Conservation (phyloP, 1,140 invertebrate species). For the Ceratina australensis region DNA sequence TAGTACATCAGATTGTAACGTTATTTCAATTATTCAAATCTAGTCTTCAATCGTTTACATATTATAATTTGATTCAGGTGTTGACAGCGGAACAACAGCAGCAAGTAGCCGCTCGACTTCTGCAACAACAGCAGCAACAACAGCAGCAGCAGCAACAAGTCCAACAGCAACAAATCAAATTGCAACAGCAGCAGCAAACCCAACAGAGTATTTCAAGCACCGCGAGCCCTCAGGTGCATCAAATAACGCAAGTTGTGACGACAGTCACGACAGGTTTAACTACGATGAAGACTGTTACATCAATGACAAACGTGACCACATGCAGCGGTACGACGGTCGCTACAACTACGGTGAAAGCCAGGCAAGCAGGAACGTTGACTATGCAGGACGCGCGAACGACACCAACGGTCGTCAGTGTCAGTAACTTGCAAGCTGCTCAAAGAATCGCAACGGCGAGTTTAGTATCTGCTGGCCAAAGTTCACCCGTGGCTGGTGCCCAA, state of each 20-base stretch:
- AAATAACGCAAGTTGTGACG: conserved; percentile 63
- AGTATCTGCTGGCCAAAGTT: conserved; percentile 69
- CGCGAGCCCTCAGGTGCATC: conserved; percentile 66
- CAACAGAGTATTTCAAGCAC: conserved; percentile 59
- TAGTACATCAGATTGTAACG: conserved; percentile 38
- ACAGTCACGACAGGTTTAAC: conserved; percentile 63
- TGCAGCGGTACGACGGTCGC: conserved; percentile 60
- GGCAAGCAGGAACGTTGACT: conserved; percentile 65
- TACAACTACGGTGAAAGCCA: conserved; percentile 69
- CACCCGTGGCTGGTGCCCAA: conserved; percentile 60
- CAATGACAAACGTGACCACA: conserved; percentile 62
- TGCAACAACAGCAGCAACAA: conserved; percentile 70
- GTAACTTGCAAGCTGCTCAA: conserved; percentile 72
- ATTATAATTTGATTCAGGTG: conserved; percentile 47
- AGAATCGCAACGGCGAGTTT: conserved; percentile 71
- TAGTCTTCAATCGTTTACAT: not conserved
- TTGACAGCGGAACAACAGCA: conserved; percentile 75
- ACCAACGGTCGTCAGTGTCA: conserved; percentile 70
- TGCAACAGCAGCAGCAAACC: conserved; percentile 51
- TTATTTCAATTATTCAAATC: not conserved
- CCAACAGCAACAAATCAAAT: conserved; percentile 56
- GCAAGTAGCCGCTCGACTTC: conserved; percentile 65
- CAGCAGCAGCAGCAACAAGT: conserved; percentile 61
- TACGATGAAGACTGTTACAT: conserved; percentile 70
- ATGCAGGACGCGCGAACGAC: conserved; percentile 71